Conservation (phyloP, 2,888 invertebrate genomes). For the Drosophila melanocephala region DNA sequence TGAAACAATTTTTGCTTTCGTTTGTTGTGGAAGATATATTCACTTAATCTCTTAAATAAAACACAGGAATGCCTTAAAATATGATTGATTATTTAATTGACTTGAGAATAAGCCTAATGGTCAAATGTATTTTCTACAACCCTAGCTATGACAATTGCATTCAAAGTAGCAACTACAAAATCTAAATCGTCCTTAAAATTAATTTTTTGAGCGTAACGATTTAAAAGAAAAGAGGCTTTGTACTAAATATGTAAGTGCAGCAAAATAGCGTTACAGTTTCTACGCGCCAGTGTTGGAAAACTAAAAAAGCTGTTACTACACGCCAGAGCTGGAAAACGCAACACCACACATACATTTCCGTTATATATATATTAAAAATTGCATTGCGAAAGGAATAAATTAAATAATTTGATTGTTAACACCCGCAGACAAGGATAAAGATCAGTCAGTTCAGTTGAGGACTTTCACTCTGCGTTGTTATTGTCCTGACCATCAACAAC, state of each 20-base stretch:
- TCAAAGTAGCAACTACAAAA: not conserved
- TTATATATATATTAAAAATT: not conserved
- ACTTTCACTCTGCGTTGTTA: not conserved
- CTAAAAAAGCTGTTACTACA: not conserved
- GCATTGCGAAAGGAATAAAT: not conserved
- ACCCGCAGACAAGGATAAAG: not conserved
- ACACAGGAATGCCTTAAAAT: not conserved
- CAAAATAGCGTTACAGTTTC: not conserved
- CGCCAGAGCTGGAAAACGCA: not conserved
- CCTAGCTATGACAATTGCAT: not conserved
- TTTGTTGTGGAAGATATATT: not conserved
- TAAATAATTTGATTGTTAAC: not conserved
- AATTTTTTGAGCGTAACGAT: not conserved
- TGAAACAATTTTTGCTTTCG: not conserved
- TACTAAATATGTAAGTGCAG: not conserved
- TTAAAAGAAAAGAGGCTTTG: not conserved
- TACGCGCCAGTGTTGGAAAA: not conserved
- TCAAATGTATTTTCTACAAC: not conserved
- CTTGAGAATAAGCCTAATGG: not conserved
- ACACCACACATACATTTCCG: not conserved
- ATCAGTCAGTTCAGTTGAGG: not conserved
- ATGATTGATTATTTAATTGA: not conserved
- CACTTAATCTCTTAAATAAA: not conserved
- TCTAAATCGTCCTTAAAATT: not conserved
- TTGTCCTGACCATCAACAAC: slow-evolving; percentile 27